These are phyloP conservation scores for Podarcis muralis DNA, from an alignment of 2,113 vertebrate species.

Conservation along the genomic window DNA sequence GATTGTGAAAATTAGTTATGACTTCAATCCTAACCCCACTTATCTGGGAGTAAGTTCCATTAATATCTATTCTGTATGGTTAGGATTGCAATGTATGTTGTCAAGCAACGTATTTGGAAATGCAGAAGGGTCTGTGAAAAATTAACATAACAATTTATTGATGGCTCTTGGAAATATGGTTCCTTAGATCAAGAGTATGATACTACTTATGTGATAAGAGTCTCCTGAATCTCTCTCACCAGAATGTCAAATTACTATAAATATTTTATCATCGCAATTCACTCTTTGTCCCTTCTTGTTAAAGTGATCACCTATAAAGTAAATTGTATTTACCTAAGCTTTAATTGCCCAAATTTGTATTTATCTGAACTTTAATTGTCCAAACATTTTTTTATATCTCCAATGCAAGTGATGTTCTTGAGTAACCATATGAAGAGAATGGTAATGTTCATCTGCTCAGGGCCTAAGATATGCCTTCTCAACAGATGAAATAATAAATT, in stretches of 20 bases:
- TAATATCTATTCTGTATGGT: too few species aligned
- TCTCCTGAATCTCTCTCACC: not conserved
- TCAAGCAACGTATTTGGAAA: slow-evolving; percentile 57
- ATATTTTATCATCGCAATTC: not conserved
- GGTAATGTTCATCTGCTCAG: slow-evolving; percentile 1
- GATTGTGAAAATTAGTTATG: slow-evolving; percentile 64
- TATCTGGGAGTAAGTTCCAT: too few species aligned
- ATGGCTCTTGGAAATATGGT: slow-evolving; percentile 59
- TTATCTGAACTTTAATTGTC: not conserved
- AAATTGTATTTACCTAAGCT: not conserved
- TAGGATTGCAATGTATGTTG: slow-evolving; percentile 28
- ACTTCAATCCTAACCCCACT: too few species aligned
- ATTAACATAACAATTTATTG: slow-evolving; percentile 62
- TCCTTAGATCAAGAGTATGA: slow-evolving; percentile 53
- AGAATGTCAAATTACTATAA: not conserved
- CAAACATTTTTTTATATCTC: not conserved
- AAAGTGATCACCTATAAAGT: not conserved
- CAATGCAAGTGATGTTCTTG: not conserved
- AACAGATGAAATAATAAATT: not conserved
- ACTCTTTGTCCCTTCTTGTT: not conserved
- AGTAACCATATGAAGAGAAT: not conserved
- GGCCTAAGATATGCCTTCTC: slow-evolving; percentile 23
- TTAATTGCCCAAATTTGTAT: too few species aligned
- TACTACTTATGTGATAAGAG: slow-evolving; percentile 11
- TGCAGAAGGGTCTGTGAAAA: slow-evolving; percentile 58